A percentile compares a stretch with the other conserved stretches of the same genome.
Conservation (phyloP, 2,888 invertebrate genomes). For the Callimorpha dominula region DNA sequence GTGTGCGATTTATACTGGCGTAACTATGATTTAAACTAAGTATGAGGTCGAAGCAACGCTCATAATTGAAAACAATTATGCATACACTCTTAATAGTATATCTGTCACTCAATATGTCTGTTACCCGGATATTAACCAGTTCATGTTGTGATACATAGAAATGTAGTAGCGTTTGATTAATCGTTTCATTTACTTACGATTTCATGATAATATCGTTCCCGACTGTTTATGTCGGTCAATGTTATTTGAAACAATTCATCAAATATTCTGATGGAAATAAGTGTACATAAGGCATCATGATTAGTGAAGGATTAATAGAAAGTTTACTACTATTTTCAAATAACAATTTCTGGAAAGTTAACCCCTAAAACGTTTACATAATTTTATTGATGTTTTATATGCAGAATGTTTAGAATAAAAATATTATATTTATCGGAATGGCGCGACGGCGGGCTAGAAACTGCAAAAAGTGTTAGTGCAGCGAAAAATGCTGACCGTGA, state of each 20-base stretch:
- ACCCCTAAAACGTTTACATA: no score
- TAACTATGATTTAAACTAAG: neutral
- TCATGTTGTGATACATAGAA: conserved; percentile 19
- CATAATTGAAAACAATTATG: conserved; percentile 31
- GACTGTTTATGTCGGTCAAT: conserved; percentile 36
- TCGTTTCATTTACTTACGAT: conserved; percentile 25
- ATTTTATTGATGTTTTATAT: no score
- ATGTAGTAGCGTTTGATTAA: conserved; percentile 35
- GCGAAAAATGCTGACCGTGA: no score
- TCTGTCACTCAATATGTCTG: conserved; percentile 19
- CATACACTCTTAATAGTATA: conserved; percentile 14
- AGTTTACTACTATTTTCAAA: neutral
- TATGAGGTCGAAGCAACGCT: neutral
- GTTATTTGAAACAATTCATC: conserved; percentile 31
- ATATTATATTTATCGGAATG: no score
- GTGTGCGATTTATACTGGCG: neutral
- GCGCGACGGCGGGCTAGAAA: no score
- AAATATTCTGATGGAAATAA: conserved; percentile 28
- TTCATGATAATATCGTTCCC: conserved; percentile 32
- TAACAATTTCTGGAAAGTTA: neutral
- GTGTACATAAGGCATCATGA: neutral
- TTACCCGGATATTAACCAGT: conserved; percentile 38
- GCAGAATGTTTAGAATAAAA: no score
- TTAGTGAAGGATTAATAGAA: neutral
- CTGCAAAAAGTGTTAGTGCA: no score